Percentiles rank a stretch among this genome's conserved stretches.
phyloP scores from a whole-genome alignment of 2,888 invertebrate species.

The Tipula unca region DNA sequence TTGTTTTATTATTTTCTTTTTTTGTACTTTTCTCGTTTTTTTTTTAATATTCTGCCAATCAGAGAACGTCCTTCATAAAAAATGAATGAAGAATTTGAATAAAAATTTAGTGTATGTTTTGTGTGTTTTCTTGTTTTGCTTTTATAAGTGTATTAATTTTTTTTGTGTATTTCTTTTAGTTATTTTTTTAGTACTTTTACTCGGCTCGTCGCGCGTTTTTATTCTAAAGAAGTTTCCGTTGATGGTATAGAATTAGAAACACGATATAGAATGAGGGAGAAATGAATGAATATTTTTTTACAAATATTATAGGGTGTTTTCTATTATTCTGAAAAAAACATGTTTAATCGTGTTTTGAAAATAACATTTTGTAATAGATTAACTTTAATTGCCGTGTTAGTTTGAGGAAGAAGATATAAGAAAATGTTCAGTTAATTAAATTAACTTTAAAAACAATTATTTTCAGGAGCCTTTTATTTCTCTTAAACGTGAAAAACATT shows the following conservation, averaged over 20 bases:
- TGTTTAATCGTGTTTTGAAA: neutral
- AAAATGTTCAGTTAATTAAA: too few relatives aligned
- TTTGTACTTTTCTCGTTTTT: neutral
- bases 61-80: slow-evolving; percentile 20
- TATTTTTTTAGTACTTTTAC: neutral
- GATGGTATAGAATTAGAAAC: neutral
- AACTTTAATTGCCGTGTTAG: neutral
- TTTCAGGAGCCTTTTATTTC: too few relatives aligned
- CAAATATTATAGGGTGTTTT: neutral
- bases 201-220: neutral
- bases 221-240: neutral
- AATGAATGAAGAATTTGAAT: slow-evolving; percentile 17
- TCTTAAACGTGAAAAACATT: too few relatives aligned
- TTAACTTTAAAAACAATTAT: too few relatives aligned
- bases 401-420: too few relatives aligned
- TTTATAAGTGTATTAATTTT: slow-evolving; percentile 3
- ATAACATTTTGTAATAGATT: neutral
- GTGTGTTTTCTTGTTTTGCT: slow-evolving; percentile 14
- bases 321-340: neutral
- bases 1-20: neutral
- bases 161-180: neutral
- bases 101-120: slow-evolving; percentile 14
- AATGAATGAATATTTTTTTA: neutral
- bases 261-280: neutral
- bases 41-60: slow-evolving; percentile 18